A percentile compares a stretch with the other conserved stretches of the same genome.
phyloP scores from a whole-genome alignment of 1,140 invertebrate genomes.

The Ctenoplectra terminalis region DNA sequence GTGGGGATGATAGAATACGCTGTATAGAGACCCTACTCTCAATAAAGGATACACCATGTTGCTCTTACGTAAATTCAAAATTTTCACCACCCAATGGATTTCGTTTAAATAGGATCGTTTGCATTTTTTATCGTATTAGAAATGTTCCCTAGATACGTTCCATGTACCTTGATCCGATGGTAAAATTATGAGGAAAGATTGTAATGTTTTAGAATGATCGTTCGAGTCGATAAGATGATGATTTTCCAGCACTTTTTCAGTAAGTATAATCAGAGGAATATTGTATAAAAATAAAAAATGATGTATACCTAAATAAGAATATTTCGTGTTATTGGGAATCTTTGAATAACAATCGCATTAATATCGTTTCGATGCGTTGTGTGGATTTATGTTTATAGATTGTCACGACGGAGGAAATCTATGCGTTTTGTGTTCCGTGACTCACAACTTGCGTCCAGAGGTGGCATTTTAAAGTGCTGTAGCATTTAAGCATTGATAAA shows the following conservation, averaged over 20 bases:
- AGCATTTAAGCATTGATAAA: background rate
- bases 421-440: constrained; percentile 13
- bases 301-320: background rate
- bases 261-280: background rate
- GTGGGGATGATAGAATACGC: constrained; percentile 35
- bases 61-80: background rate
- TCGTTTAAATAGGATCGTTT: background rate
- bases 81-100: background rate
- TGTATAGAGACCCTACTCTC: background rate
- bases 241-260: background rate
- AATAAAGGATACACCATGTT: background rate
- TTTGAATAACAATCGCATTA: background rate
- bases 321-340: background rate
- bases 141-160: background rate
- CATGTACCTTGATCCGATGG: too few relatives aligned
- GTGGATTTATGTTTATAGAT: background rate
- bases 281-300: background rate
- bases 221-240: background rate
- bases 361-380: background rate
- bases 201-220: background rate
- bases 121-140: background rate
- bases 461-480: background rate
- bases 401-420: background rate
- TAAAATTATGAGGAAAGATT: background rate
- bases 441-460: background rate